Evolutionary conservation across 2,888 invertebrate genomes (phyloP), one percentile per base, ranked within the genome.

Genomic region (Drosophila affinis): DNA sequence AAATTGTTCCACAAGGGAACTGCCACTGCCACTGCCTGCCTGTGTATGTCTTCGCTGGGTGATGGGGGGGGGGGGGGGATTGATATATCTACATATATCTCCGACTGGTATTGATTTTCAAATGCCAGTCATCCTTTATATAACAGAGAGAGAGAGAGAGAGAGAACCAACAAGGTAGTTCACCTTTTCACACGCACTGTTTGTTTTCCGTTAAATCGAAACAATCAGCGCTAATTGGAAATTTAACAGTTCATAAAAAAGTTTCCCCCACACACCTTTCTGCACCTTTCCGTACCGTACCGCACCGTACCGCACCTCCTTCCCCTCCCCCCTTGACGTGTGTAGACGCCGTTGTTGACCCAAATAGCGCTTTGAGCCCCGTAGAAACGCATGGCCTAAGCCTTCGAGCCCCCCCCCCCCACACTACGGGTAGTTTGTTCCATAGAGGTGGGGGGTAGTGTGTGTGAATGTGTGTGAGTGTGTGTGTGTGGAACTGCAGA

Each of bases 211-310:
- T 67, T 81, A 85, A 87, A 84, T 81, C 75, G 75, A 74, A 78
- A 81, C 81, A 88, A 87, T 88, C 85, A 87, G 71, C 79, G 78
- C 89, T 88, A 88, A 88, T 88, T 88, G 89, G 82, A 82, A 78
- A 81, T 87, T 89, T 78, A 90, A 88, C 89, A 88, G 88, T 87
- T 88, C 79, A 82, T 86, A 89, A 86, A 87, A 81, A 86, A 75
- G 58, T 59, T 73, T 62, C 68, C 49, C 62, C 48, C 62, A 24
- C 18, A 24, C 18, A 21, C 24, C 14, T n/a, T 75, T 62, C 10
- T 55, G 34, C 49, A 39, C 9, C 6, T 1, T 29, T 7, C 29
- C 9, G 9, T 2, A 29, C 29, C 29, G 12, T 12, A 29, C 27
- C 9, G 12, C 34, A 12, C 34, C 9, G 12, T 5, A 12, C 2